Conservation (phyloP, 2,113 vertebrate species). For the Caranx melampygus region DNA sequence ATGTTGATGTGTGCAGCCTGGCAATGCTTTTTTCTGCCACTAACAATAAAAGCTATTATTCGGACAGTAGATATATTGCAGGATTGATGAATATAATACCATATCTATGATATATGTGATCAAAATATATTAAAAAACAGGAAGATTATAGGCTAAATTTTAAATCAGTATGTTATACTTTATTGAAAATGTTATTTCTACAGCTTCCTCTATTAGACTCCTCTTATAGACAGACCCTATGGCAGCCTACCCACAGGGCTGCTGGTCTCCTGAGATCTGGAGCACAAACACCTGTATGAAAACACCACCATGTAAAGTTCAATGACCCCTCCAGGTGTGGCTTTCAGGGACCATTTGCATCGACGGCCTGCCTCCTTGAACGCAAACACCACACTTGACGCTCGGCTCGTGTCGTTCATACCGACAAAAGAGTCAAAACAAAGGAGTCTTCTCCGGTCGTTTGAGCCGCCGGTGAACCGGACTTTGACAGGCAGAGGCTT, state of each 20-base stretch:
- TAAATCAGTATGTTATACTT: too few relatives aligned
- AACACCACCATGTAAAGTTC: constrained; percentile 59
- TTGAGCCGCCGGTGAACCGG: neutral
- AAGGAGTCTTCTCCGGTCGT: neutral
- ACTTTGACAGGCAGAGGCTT: neutral
- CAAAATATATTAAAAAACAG: too few relatives aligned
- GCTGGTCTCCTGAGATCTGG: constrained; percentile 22
- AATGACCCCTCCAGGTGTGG: constrained; percentile 77
- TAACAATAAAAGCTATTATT: too few relatives aligned
- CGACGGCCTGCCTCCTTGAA: neutral
- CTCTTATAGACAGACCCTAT: constrained; percentile 7
- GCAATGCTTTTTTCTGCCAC: too few relatives aligned
- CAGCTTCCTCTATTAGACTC: neutral
- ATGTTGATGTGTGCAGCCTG: too few relatives aligned
- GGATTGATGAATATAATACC: too few relatives aligned
- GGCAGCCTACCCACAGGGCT: constrained; percentile 22
- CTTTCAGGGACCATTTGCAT: constrained; percentile 31
- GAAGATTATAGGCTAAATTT: too few relatives aligned
- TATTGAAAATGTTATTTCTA: neutral
- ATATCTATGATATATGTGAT: too few relatives aligned
- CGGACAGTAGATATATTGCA: too few relatives aligned
- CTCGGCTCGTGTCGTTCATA: neutral
- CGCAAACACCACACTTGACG: constrained; percentile 1
- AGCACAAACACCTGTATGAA: constrained; percentile 63
- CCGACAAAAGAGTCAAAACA: neutral